Evolutionary conservation across 2,113 vertebrate genomes (phyloP).

Genomic region (Struthidea cinerea): DNA sequence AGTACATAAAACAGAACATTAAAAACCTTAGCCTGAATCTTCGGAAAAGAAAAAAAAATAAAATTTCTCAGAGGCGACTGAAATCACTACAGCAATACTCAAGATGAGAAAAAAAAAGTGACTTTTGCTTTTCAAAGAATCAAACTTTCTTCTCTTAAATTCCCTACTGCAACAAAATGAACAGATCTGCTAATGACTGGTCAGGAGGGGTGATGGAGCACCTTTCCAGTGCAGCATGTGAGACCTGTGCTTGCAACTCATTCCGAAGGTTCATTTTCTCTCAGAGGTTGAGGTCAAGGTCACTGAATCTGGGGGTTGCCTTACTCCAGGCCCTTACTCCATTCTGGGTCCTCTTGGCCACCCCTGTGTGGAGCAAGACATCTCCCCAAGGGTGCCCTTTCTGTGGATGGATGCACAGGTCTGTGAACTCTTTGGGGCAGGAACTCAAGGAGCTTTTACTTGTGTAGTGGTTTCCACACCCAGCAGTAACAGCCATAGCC

Average conservation of each 20-base stretch:
- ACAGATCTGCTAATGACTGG: not conserved
- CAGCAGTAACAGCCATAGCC: not conserved
- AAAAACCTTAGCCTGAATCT: not conserved
- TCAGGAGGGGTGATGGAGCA: not conserved
- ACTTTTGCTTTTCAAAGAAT: not conserved
- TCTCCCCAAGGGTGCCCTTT: not conserved
- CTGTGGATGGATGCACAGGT: fast-evolving
- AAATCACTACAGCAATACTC: not conserved
- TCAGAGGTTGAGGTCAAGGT: not conserved
- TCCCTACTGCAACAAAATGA: not conserved
- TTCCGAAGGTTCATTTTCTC: not conserved
- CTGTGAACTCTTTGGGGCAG: not conserved
- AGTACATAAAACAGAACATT: not conserved
- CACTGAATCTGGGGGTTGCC: fast-evolving
- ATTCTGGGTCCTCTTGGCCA: not conserved
- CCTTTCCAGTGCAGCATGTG: not conserved
- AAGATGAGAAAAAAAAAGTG: not conserved
- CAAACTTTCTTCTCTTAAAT: not conserved
- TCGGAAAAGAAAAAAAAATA: not conserved
- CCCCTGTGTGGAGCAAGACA: fast-evolving
- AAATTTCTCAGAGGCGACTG: not conserved
- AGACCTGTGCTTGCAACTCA: not conserved
- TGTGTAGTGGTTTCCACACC: not conserved
- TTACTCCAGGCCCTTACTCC: not conserved
- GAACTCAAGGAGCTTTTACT: not conserved